These are phyloP conservation scores for Heliothis peltigera DNA, from an alignment of 2,888 invertebrate genomes.

Conservation along the genomic window DNA sequence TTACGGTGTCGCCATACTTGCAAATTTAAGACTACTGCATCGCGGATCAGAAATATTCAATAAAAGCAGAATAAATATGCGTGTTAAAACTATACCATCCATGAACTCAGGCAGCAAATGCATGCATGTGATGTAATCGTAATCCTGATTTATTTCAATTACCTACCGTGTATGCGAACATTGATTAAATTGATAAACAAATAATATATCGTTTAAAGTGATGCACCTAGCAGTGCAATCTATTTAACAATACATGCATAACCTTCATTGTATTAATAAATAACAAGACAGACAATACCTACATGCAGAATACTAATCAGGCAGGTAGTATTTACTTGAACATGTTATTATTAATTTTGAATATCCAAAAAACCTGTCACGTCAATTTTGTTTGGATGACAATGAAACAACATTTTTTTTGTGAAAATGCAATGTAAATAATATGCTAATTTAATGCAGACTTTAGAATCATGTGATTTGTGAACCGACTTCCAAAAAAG, in stretches of 20 bases:
- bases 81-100: too few relatives aligned
- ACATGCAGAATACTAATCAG: constrained; percentile 10
- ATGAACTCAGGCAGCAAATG: too few relatives aligned
- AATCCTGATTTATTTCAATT: too few relatives aligned
- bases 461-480: not conserved
- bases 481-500: too few relatives aligned
- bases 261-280: constrained; percentile 19
- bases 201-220: too few relatives aligned
- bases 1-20: too few relatives aligned
- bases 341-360: constrained; percentile 21
- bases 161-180: too few relatives aligned
- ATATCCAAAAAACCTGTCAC: constrained; percentile 16
- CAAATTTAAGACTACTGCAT: too few relatives aligned
- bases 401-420: constrained; percentile 26
- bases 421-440: constrained; percentile 9
- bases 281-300: constrained; percentile 14
- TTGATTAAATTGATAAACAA: too few relatives aligned
- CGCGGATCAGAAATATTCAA: too few relatives aligned
- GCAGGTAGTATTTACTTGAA: constrained; percentile 14
- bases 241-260: constrained; percentile 3
- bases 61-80: too few relatives aligned
- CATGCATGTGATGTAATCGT: too few relatives aligned
- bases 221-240: not conserved
- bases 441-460: not conserved
- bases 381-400: constrained; percentile 16